phyloP scores from a whole-genome alignment of 92 coral and sea anemone genomes.

The Galaxea fascicularis region DNA sequence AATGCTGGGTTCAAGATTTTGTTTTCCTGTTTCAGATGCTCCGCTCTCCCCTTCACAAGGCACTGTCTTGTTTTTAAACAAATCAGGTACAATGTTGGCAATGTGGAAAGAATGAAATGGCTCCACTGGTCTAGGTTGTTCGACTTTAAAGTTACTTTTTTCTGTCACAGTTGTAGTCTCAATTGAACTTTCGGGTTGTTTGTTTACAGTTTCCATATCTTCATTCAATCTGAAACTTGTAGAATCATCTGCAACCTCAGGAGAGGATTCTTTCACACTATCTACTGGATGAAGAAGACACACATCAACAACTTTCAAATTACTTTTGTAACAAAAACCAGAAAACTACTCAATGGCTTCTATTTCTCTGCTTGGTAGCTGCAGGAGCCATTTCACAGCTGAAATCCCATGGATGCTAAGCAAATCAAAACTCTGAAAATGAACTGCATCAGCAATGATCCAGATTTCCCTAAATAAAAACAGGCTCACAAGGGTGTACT shows the following conservation, averaged over 20 bases:
- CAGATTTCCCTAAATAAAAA: no score
- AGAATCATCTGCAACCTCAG: background rate
- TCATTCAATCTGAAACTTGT: background rate
- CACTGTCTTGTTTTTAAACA: conserved; percentile 17
- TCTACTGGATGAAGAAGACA: conserved; percentile 1
- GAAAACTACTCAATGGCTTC: no score
- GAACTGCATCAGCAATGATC: no score
- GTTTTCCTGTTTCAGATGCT: background rate
- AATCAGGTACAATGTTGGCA: conserved; percentile 48
- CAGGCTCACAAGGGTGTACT: no score
- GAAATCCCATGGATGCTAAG: no score
- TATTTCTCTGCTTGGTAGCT: no score
- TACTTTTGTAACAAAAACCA: background rate
- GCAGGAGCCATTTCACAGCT: no score
- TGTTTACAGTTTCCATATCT: background rate
- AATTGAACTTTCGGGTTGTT: conserved; percentile 35
- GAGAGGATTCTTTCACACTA: background rate
- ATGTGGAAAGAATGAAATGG: conserved; percentile 44
- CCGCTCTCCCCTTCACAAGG: conserved; percentile 18
- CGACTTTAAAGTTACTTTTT: conserved; percentile 25
- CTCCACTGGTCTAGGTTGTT: background rate
- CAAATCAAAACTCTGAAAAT: no score
- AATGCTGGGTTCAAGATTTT: background rate
- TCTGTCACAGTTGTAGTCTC: conserved; percentile 51
- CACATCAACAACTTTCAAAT: no score